Conservation (phyloP, 2,113 vertebrate genomes). For the Pseudorectes ferrugineus region DNA sequence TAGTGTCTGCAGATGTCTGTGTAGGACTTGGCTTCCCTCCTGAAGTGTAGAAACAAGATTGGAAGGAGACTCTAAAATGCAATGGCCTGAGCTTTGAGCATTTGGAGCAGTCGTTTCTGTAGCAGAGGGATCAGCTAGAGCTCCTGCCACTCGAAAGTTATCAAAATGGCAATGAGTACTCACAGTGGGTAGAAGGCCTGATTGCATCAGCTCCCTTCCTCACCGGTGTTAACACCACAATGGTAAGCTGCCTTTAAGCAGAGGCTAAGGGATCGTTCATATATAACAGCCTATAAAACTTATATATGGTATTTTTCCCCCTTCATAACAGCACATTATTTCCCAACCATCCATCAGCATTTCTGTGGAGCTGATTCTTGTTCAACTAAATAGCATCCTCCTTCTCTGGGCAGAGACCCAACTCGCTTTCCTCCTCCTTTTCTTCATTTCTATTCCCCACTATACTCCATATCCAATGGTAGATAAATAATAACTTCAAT, state of each 20-base stretch:
- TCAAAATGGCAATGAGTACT: not conserved
- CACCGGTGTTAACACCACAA: not conserved
- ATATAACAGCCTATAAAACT: not conserved
- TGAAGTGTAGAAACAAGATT: not conserved
- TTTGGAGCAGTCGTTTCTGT: not conserved
- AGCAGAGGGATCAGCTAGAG: not conserved
- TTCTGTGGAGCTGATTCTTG: not conserved
- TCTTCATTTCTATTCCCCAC: not conserved
- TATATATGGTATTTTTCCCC: not conserved
- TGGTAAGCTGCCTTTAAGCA: not conserved
- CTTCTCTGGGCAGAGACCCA: conserved; percentile 17
- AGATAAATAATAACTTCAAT: not conserved
- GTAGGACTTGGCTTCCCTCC: not conserved
- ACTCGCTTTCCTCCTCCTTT: not conserved
- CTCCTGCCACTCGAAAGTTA: not conserved
- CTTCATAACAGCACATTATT: not conserved
- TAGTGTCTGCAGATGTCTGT: not conserved
- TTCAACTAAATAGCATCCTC: not conserved
- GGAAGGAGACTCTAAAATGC: not conserved
- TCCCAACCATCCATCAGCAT: not conserved
- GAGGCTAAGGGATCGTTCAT: not conserved
- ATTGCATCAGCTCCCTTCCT: not conserved
- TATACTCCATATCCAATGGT: not conserved
- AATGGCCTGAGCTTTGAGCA: not conserved
- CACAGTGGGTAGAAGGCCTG: not conserved